Base-by-base conservation (phyloP, 2,113 vertebrate genomes). In the Balaenoptera acutorostrata region DNA sequence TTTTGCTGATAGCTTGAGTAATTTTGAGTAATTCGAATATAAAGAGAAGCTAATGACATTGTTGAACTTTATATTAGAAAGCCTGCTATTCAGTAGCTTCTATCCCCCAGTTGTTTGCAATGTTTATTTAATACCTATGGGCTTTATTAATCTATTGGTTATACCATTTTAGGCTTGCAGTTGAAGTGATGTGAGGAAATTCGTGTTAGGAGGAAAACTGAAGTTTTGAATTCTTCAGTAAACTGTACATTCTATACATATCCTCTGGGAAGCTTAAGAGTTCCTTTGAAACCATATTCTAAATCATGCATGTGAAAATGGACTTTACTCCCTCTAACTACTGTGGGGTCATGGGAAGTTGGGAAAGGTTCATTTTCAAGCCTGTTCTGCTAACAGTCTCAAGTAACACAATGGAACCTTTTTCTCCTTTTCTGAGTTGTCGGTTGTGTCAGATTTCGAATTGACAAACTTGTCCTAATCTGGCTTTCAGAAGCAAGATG, bases 371-470 rank as follows among this genome's bases (percentile, higher is more conserved):
- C 20, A 23, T 93, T 96, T 95, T 93, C n/a, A 96, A 77, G 68
- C 36, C 74, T 88, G 1, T 81, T 96, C 29, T 87, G 18, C 59
- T 71, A 90, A 9, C 27, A 93, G 33, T 92, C 66, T 61, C 1
- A 82, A 84, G 57, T 82, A 91, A 82, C 27, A 57, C 25, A 93
- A n/a, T 88, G 27, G 41, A 72, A 77, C 95, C 44, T 95, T 96
- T 95, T 85, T 95, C 90, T 90, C 6, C 57, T 86, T 95, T 96
- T 92, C 77, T 82, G 57, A 86, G 13, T 94, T 96, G 88, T 94
- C 46, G 52, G 31, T 97, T 96, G 10, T 96, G 81, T 96, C 63
- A 64, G 29, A 92, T 95, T 96, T 93, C 66, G 91, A 21, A 93
- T 92, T 81, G 83, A 68, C 36, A 83, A 55, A 90, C 11, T 90